Base-by-base conservation (phyloP, 2,797 vertebrate genomes). In the Arvicola amphibius region DNA sequence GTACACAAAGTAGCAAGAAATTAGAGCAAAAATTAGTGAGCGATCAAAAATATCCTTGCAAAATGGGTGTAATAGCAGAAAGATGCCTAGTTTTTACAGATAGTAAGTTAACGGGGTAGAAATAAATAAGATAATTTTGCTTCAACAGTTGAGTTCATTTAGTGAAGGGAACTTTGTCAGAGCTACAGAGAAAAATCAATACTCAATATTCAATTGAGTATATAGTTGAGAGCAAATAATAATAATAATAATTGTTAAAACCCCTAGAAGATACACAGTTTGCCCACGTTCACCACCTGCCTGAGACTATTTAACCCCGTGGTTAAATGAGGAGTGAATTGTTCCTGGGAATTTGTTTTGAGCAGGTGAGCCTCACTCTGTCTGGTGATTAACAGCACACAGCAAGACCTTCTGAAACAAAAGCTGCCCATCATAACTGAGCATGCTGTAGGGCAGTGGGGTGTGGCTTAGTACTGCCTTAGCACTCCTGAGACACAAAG, bases 121-220 rank as follows among this genome's bases (percentile, higher is more conserved):
- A 46, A 88, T 51, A 76, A 79, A 32, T 78, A 27, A 29, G 3
- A 59, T 74, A 85, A 13, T 78, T 84, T 40, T 84, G n/a, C 48
- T 87, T 63, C 88, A 80, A 43, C 5, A 73, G 63, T 91, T 61
- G 63, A 11, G 3, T 86, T 90, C 95, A 69, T 88, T 95, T 77
- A 73, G 27, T 19, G 88, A 93, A 73, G 19, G 48, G 48, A 92
- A 48, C 16, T 13, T 87, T 90, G 13, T 73, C 34, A 84, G 95
- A 65, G 13, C 71, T 25, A 27, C 53, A 85, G 59, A 67, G 85
- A 59, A 40, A 34, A 86, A 40, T 23, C 0, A 53, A 27, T 43
- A n/a, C 74, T 76, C 43, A 73, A 43, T 94, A 43, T 73, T 83
- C 23, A 63, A 71, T 73, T 37, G 67, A 56, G 51, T n/a, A 27